Evolutionary conservation across 2,113 vertebrate species (phyloP).

Genomic region (Tauraco erythrolophus): DNA sequence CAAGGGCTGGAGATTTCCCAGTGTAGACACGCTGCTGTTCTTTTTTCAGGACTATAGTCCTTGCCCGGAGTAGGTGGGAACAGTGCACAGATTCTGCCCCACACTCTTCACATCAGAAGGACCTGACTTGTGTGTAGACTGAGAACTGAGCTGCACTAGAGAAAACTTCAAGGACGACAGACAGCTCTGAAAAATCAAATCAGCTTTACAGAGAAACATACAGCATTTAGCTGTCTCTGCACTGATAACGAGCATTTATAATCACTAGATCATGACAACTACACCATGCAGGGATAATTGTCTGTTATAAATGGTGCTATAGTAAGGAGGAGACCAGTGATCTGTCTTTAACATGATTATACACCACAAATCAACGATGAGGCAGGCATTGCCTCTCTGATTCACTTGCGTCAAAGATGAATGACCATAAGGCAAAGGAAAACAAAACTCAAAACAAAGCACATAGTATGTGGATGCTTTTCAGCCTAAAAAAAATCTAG

Average conservation of each 20-base stretch:
- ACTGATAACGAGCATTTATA: constrained; percentile 52
- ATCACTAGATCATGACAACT: constrained; percentile 33
- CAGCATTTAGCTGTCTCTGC: constrained; percentile 12
- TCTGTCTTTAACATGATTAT: constrained; percentile 65
- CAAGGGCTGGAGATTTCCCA: background rate
- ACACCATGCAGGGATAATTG: constrained; percentile 44
- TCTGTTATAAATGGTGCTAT: constrained; percentile 53
- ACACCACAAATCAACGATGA: constrained; percentile 41
- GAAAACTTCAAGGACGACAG: background rate
- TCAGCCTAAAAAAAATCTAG: background rate
- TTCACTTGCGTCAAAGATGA: constrained; percentile 28
- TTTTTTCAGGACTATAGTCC: background rate
- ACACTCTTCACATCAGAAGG: background rate
- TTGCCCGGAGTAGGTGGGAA: background rate
- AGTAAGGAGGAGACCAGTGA: constrained; percentile 43
- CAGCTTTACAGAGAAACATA: constrained; percentile 31
- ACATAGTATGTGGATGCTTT: background rate
- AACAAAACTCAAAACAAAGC: constrained; percentile 13
- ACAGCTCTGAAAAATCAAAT: constrained; percentile 40
- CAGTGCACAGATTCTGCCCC: background rate
- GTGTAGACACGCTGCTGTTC: background rate
- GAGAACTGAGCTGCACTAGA: background rate
- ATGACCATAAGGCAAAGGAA: constrained; percentile 9
- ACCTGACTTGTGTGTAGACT: background rate
- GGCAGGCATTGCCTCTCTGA: constrained; percentile 34